These are phyloP conservation scores for Sipha flava DNA, from an alignment of 1,140 invertebrate genomes.

Conservation along the genomic window DNA sequence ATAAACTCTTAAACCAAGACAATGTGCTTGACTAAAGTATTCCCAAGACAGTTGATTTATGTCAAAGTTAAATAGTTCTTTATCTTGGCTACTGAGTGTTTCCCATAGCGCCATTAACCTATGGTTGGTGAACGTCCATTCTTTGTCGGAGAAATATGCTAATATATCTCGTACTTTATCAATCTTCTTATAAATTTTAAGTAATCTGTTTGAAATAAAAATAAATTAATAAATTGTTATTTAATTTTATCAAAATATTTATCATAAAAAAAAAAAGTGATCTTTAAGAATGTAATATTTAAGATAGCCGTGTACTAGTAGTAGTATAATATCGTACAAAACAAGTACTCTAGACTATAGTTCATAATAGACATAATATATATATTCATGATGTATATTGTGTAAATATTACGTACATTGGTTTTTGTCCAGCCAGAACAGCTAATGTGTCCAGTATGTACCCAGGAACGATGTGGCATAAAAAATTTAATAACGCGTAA, in stretches of 20 bases:
- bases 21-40: constrained; percentile 50
- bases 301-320: too few species aligned
- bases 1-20: constrained; percentile 51
- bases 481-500: constrained; percentile 46
- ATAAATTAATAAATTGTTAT: too few species aligned
- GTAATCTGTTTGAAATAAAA: constrained; percentile 49
- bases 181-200: constrained; percentile 63
- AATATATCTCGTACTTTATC: constrained; percentile 59
- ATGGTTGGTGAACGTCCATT: constrained; percentile 62
- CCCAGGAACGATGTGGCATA: constrained; percentile 46
- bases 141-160: constrained; percentile 58
- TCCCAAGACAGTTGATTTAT: constrained; percentile 56
- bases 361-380: too few species aligned
- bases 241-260: too few species aligned
- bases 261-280: too few species aligned
- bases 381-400: too few species aligned
- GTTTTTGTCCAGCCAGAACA: constrained; percentile 43
- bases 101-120: constrained; percentile 56
- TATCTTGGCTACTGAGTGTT: constrained; percentile 54
- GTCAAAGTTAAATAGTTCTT: constrained; percentile 58
- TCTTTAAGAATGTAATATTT: too few species aligned
- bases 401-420: constrained; percentile 42
- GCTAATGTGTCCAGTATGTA: constrained; percentile 42
- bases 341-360: too few species aligned
- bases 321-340: too few species aligned